phyloP scores from a whole-genome alignment of 2,888 invertebrate genomes.

The Saturnia japonica region DNA sequence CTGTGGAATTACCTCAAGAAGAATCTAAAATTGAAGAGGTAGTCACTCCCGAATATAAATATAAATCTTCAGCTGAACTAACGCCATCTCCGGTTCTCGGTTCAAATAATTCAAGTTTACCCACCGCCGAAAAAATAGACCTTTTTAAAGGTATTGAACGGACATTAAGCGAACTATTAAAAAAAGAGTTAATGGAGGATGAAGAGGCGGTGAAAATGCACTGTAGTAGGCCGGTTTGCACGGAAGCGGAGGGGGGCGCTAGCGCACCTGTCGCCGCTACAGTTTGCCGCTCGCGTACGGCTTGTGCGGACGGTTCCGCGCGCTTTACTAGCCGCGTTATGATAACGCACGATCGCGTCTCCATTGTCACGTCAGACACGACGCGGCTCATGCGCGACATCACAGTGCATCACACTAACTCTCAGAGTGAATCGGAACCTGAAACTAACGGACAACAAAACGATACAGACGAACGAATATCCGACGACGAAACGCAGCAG shows the following conservation, averaged over 20 bases:
- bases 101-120: constrained; percentile 46
- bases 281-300: constrained; percentile 81
- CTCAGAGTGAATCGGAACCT: constrained; percentile 74
- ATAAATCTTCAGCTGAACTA: constrained; percentile 53
- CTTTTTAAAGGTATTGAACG: constrained; percentile 79
- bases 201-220: constrained; percentile 76
- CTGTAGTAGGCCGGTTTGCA: constrained; percentile 70
- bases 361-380: constrained; percentile 89
- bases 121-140: constrained; percentile 70
- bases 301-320: constrained; percentile 82
- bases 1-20: constrained; percentile 57
- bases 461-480: constrained; percentile 69
- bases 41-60: constrained; percentile 46
- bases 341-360: constrained; percentile 92
- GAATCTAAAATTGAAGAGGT: constrained; percentile 45
- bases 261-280: constrained; percentile 75
- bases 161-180: constrained; percentile 79
- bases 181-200: constrained; percentile 79
- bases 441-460: constrained; percentile 54
- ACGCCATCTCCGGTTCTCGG: constrained; percentile 64
- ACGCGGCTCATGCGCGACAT: constrained; percentile 86
- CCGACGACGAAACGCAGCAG: constrained; percentile 72
- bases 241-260: constrained; percentile 72
- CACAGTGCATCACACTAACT: constrained; percentile 85
- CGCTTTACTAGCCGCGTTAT: constrained; percentile 94